Evolutionary conservation across 2,797 vertebrate genomes (phyloP).

Genomic region (Sparidentex hasta): DNA sequence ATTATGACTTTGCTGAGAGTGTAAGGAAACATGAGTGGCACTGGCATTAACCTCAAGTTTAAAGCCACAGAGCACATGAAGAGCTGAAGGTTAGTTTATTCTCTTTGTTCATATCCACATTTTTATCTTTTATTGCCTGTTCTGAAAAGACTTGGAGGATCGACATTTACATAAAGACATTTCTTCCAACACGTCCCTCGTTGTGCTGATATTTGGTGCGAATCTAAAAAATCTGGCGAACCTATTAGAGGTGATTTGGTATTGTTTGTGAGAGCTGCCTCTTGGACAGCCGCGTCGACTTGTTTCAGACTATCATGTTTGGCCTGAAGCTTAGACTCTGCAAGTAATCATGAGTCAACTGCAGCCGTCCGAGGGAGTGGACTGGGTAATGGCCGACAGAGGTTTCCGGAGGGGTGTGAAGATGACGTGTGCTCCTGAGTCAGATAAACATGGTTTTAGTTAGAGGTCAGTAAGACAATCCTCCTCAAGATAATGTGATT

Average conservation of each 20-base stretch:
- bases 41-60: constrained; percentile 60
- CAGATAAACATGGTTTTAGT: constrained; percentile 56
- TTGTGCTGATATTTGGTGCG: constrained; percentile 27
- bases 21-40: constrained; percentile 54
- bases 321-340: constrained; percentile 54
- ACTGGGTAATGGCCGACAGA: constrained; percentile 53
- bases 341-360: constrained; percentile 60
- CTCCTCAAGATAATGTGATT: constrained; percentile 21
- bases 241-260: neutral
- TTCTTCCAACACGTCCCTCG: neutral
- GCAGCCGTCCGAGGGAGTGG: constrained; percentile 25
- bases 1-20: constrained; percentile 69
- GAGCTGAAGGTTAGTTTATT: constrained; percentile 10
- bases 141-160: neutral
- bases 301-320: constrained; percentile 43
- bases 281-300: constrained; percentile 25
- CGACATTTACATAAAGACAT: neutral
- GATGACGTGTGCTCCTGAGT: constrained; percentile 49
- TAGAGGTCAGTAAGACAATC: constrained; percentile 40
- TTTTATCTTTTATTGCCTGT: constrained; percentile 21
- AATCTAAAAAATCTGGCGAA: constrained; percentile 33
- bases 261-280: constrained; percentile 28
- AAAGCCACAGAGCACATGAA: constrained; percentile 35
- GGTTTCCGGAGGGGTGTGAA: constrained; percentile 51
- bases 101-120: constrained; percentile 17